phyloP scores from a whole-genome alignment of 1,140 invertebrate genomes.

The Drosophila punjabiensis region DNA sequence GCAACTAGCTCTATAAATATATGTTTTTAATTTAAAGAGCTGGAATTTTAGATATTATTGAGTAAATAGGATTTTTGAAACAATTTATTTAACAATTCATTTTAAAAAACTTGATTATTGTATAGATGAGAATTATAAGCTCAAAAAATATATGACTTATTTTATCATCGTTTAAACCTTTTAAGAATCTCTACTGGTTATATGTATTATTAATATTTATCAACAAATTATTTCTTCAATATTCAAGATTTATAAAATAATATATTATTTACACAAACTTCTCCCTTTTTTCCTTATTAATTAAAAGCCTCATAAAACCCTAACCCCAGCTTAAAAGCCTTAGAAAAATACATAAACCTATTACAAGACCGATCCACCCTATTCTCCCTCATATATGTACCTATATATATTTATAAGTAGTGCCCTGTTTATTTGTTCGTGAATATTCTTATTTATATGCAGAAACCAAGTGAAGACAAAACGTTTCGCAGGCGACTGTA shows the following conservation, averaged over 20 bases:
- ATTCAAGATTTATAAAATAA: not conserved
- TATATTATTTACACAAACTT: not conserved
- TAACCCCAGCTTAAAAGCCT: too few relatives aligned
- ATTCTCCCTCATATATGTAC: conserved; percentile 2
- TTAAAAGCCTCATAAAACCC: not conserved
- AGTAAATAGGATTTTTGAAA: not conserved
- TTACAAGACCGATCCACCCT: conserved; percentile 15
- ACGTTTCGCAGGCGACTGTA: conserved; percentile 65
- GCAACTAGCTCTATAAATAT: not conserved
- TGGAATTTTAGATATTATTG: not conserved
- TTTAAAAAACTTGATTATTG: not conserved
- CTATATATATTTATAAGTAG: not conserved
- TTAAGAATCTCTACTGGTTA: not conserved
- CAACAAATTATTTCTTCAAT: not conserved
- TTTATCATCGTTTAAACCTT: not conserved
- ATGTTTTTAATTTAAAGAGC: fast-evolving
- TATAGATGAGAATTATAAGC: too few relatives aligned
- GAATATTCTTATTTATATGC: conserved; percentile 69
- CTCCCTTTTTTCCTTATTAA: not conserved
- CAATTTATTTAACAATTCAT: too few relatives aligned
- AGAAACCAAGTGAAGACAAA: conserved; percentile 64
- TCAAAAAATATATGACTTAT: too few relatives aligned
- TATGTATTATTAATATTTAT: not conserved
- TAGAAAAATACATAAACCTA: not conserved
- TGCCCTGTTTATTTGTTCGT: conserved; percentile 44